These are phyloP conservation scores for Fulica atra DNA, from an alignment of 2,113 vertebrate genomes.

Conservation along the genomic window DNA sequence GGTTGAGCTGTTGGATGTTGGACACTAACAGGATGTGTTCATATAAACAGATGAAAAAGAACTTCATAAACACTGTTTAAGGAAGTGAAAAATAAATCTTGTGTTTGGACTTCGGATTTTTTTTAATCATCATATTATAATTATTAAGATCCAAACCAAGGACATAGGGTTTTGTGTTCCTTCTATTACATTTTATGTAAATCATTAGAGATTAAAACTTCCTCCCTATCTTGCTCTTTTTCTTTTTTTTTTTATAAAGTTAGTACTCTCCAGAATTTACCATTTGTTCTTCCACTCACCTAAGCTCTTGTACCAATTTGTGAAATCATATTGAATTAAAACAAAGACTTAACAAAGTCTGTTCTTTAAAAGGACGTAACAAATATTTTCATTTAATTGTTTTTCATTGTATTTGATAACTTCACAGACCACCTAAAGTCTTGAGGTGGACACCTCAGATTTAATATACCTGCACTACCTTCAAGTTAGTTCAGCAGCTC, in stretches of 20 bases:
- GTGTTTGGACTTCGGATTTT: background rate
- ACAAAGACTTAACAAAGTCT: background rate
- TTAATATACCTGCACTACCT: background rate
- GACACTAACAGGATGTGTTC: background rate
- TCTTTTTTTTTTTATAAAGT: background rate
- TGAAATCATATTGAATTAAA: background rate
- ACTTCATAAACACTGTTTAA: background rate
- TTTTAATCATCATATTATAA: background rate
- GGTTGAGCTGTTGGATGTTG: background rate
- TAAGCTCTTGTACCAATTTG: background rate
- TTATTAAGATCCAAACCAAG: background rate
- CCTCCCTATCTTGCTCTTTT: background rate
- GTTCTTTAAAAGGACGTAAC: background rate
- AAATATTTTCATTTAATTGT: background rate
- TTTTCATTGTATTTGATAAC: background rate
- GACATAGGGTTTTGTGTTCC: background rate
- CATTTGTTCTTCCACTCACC: background rate
- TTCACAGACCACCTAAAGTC: background rate
- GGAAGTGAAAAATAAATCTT: background rate
- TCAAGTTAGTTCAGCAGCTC: background rate
- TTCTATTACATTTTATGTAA: background rate
- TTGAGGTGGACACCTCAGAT: background rate
- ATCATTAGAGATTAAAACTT: background rate
- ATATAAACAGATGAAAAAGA: background rate
- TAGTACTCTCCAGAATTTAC: background rate